Evolutionary conservation across 2,888 invertebrate species (phyloP), one percentile per base, ranked within the genome.

Genomic region (Thymelicus lineola): DNA sequence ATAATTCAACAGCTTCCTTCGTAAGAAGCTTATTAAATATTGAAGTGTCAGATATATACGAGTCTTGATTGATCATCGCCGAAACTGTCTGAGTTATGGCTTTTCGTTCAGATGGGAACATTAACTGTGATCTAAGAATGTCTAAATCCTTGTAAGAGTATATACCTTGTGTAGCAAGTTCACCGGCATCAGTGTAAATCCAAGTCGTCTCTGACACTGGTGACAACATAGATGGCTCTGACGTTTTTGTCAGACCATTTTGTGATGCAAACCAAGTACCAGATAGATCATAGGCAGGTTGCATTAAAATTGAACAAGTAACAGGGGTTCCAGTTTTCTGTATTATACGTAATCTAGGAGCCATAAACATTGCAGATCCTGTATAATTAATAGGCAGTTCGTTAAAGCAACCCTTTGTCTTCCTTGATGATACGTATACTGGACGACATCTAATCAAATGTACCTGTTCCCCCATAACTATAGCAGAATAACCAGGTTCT

Each of bases 321-420:
- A 53, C 53, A 20, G 53, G 53, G 7, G 53, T 53, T 7, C 53
- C 53, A 15, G 53, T 53, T 53, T 53, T 53, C 20, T 53, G 53
- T 7, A 53, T 53, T 4, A 20, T 53, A 1, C 20, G 7, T 0
- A 15, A 53, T 20, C 53, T 53, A 5, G 53, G 53, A 4, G 53
- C 53, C 53, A 53, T 53, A 20, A 53, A 20, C 20, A 20, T 53
- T 4, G 53, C 15, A n/a, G 1, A 1, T n/a, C n/a, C n/a, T 0
- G 48, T 53, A 20, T 53, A 53, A 20, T 53, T 53, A 1, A 53
- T 20, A 10, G 53, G 53, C 0, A 53, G 17, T 53, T 53, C 53
- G 20, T 53, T 53, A 15, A 20, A 53, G 20, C 53, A 53, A 3
- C 53, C 53, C 20, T 53, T 20, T 6, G 53, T 53, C 15, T 53